Evolutionary conservation across 2,888 invertebrate genomes (phyloP).

Genomic region (Pheosia tremula): DNA sequence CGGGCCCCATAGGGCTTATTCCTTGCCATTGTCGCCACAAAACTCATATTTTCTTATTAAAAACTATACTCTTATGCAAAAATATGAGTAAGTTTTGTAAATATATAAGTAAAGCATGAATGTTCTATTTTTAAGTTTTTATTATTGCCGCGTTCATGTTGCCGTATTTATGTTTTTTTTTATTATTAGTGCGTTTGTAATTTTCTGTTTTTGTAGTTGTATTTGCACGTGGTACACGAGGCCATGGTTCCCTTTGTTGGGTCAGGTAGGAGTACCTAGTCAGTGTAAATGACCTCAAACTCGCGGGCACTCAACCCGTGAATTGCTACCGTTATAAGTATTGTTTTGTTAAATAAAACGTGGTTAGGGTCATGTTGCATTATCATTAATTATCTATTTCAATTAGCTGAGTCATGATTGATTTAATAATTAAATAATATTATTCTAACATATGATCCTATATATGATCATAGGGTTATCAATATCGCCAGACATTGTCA

Average conservation of each 20-base stretch:
- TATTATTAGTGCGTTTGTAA: slow-evolving; percentile 27
- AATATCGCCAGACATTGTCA: no score
- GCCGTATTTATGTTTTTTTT: slow-evolving; percentile 21
- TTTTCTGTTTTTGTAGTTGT: slow-evolving; percentile 31
- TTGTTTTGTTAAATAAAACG: slow-evolving; percentile 40
- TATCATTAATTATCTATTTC: no score
- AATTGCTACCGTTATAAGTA: slow-evolving; percentile 55
- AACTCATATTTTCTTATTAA: neutral
- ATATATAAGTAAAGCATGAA: neutral
- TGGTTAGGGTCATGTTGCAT: slow-evolving; percentile 5
- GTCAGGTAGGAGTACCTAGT: slow-evolving; percentile 9
- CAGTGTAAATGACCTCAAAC: slow-evolving; percentile 60
- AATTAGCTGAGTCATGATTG: no score
- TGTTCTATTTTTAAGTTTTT: slow-evolving; percentile 54
- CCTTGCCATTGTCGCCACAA: slow-evolving; percentile 59
- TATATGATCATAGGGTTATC: no score
- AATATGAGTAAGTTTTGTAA: neutral
- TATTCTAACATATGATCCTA: no score
- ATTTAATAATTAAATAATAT: no score
- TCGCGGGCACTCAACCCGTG: slow-evolving; percentile 57
- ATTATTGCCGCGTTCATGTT: slow-evolving; percentile 29
- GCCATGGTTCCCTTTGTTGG: slow-evolving; percentile 54
- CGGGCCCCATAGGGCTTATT: slow-evolving; percentile 34
- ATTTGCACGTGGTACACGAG: slow-evolving; percentile 30
- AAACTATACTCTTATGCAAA: neutral